These are phyloP conservation scores for Exephanes ischioxanthus DNA, from an alignment of 2,888 invertebrate genomes.

Conservation along the genomic window DNA sequence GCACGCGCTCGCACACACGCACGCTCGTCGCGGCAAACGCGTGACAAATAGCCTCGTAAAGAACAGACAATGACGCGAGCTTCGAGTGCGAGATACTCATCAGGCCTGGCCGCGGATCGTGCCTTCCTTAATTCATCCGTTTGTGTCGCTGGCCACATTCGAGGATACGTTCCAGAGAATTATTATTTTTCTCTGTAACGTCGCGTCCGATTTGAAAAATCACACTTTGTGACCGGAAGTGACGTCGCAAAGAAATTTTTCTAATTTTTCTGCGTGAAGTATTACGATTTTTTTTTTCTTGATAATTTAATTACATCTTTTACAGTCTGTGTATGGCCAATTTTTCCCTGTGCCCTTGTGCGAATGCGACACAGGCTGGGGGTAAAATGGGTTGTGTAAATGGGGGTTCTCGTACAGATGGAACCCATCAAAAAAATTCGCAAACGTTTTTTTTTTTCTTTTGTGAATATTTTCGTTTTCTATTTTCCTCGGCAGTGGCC, in stretches of 20 bases:
- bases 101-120: background rate
- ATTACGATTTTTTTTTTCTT: too few relatives aligned
- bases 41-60: slow-evolving; percentile 78
- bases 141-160: background rate
- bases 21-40: slow-evolving; percentile 74
- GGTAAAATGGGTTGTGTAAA: too few relatives aligned
- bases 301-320: too few relatives aligned
- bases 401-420: too few relatives aligned
- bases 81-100: slow-evolving; percentile 55
- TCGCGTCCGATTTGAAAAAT: background rate
- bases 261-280: too few relatives aligned
- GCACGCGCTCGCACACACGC: background rate
- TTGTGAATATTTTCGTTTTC: too few relatives aligned
- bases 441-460: too few relatives aligned
- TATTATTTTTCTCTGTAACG: background rate
- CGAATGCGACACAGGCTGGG: too few relatives aligned
- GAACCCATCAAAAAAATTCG: too few relatives aligned
- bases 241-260: background rate
- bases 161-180: background rate
- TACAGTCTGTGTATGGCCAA: too few relatives aligned
- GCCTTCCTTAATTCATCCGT: background rate
- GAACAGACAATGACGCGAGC: slow-evolving; percentile 80
- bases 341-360: too few relatives aligned
- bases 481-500: too few relatives aligned
- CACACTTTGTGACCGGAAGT: background rate